Evolutionary conservation across 2,797 vertebrate genomes (phyloP), one percentile per base, ranked within the genome.

Genomic region (Macrochelys suwanniensis): DNA sequence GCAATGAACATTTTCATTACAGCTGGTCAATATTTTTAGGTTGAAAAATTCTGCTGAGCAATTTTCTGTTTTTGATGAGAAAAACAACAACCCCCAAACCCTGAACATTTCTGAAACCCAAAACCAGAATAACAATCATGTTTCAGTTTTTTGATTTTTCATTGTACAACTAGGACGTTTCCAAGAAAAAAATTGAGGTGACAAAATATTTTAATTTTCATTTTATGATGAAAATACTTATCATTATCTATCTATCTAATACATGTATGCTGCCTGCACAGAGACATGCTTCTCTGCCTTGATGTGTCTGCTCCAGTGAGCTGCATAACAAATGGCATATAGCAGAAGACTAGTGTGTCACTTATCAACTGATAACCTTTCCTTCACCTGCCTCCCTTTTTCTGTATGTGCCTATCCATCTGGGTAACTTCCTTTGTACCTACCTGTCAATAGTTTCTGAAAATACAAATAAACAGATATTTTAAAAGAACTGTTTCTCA

Each of bases 221-320:
- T 54, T 61, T 61, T 15, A 61, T 54, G 54, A 61, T 61, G 31
- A 61, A 61, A 61, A 61, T 61, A 61, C 15, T 33, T 33, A 33
- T 59, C 5, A 59, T 61, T n/a, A 71, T 57, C 26, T 31, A 47
- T 54, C 51, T 47, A 17, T 59, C 54, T 45, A 4, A 31, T 45
- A 0, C 0, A 0, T 25, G 33, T 17, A 3, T 13, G 33, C 21
- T 1, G 1, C 1, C 21, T 1, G 1, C 1, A 71, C 19, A 25
- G 45, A 15, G 6, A 25, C 3, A 3, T 51, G 23, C 50, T 50
- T 19, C 31, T 50, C 71, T 0, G 1, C 26, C 57, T 15, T n/a
- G 26, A 28, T 50, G 42, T 37, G 31, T 42, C 45, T 15, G n/a
- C 25, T n/a, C 23, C 51, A n/a, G 45, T 47, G 74, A 28, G 50